Base-by-base conservation (phyloP, 1,140 invertebrate genomes). In the Solenopsis fugax region DNA sequence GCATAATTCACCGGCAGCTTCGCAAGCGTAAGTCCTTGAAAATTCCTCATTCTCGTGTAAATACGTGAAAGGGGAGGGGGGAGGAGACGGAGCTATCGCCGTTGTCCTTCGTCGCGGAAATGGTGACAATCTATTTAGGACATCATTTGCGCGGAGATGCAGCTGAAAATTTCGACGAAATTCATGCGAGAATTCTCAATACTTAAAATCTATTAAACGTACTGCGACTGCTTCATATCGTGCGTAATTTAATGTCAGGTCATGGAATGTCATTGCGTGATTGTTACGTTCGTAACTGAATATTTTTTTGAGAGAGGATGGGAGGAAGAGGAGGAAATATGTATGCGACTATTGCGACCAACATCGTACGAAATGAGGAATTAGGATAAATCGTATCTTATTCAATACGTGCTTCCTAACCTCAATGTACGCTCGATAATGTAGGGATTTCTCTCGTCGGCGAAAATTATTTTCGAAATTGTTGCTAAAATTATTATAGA, bases 91-190 rank as follows among this genome's bases (percentile, higher is more conserved):
- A 9, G 4, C 21, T 41, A 41, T 29, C 0, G 12, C 6, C 13
- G 2, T n/a, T 48, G 41, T 62, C 2, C 10, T 45, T 21, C 34
- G 50, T 16, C 29, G 21, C 48, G 85, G 29, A 81, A 69, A 89
- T 89, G 88, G 29, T 89, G 88, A 89, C 34, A 89, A 41, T 24
- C 13, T 64, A 52, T 18, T 56, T 72, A 60, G 1, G 88, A 41
- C 88, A 89, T 90, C 88, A 82, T 90, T 89, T 56, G 45, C 16
- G 58, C 54, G 50, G 50, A 67, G 13, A 37, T 12, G 24, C 41
- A 4, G 12, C 52, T 34, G 37, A 64, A n/a, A 2, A 29, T n/a
- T 2, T 50, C 21, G 5, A 45, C 4, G 4, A 24, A 45, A 29
- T 29, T 81, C 21, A 7, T 9, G 54, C 41, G 13, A 58, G 4